A percentile compares a stretch with the other conserved stretches of the same genome.
Evolutionary conservation across 2,797 vertebrate species (phyloP).

Genomic region (Leontocebus nigricollis): DNA sequence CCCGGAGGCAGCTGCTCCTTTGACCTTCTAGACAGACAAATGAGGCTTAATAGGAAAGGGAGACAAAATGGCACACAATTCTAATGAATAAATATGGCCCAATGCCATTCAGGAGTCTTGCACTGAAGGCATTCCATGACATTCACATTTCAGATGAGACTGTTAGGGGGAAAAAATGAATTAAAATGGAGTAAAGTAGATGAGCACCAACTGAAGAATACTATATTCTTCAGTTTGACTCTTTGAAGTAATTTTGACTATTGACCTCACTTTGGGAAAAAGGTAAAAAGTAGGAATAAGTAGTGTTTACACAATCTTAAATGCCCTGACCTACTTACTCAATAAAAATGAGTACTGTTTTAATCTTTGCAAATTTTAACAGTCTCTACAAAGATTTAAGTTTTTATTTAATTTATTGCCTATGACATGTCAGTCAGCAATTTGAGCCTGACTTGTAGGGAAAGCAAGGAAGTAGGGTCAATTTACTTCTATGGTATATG

Average conservation of each 20-base stretch:
- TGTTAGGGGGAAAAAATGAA: background rate
- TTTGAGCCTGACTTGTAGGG: background rate
- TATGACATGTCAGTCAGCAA: background rate
- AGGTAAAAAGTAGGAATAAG: background rate
- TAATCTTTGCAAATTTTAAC: constrained; percentile 16
- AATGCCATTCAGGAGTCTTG: constrained; percentile 44
- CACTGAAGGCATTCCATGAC: constrained; percentile 42
- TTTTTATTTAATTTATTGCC: constrained; percentile 23
- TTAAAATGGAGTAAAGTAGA: constrained; percentile 57
- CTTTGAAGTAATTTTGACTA: background rate
- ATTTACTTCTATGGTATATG: background rate
- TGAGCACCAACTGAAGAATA: background rate
- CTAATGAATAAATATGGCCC: constrained; percentile 64
- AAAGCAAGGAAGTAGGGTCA: background rate
- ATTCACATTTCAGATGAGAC: constrained; percentile 45
- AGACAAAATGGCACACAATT: constrained; percentile 61
- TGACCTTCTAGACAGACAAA: constrained; percentile 74
- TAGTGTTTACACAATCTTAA: background rate
- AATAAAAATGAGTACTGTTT: background rate
- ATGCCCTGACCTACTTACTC: background rate
- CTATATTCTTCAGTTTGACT: background rate
- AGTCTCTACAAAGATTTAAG: constrained; percentile 6
- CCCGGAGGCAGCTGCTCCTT: constrained; percentile 61
- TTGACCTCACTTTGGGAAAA: background rate
- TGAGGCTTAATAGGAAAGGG: constrained; percentile 58